Percentiles rank a stretch among this genome's conserved stretches.
These are phyloP conservation scores for Sphaeramia orbicularis DNA, from an alignment of 2,797 vertebrate species.

Conservation along the genomic window DNA sequence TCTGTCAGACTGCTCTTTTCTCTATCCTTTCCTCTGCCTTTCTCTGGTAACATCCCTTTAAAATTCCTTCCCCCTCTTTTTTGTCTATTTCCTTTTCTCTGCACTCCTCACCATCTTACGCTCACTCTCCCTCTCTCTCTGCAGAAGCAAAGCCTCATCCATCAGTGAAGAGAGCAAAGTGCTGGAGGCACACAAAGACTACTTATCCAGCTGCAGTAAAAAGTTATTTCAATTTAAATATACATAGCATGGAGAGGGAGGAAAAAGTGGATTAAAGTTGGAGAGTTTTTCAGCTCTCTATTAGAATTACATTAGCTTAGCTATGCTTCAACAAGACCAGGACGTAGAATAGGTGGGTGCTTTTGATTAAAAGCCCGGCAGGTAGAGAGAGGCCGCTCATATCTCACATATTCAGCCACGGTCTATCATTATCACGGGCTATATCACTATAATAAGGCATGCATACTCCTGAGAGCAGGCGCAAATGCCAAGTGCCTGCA, in stretches of 20 bases:
- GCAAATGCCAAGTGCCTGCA: conserved; percentile 58
- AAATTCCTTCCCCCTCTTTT: conserved; percentile 34
- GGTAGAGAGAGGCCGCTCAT: conserved; percentile 65
- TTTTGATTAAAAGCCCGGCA: conserved; percentile 80
- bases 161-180: conserved; percentile 87
- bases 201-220: conserved; percentile 88
- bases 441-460: conserved; percentile 74
- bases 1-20: conserved; percentile 47
- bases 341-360: conserved; percentile 58
- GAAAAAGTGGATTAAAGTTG: conserved; percentile 78
- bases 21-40: conserved; percentile 8
- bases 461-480: conserved; percentile 58
- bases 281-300: conserved; percentile 77
- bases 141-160: conserved; percentile 77
- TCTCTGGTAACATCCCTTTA: conserved; percentile 46
- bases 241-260: conserved; percentile 88
- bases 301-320: conserved; percentile 82
- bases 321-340: conserved; percentile 77
- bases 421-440: conserved; percentile 73
- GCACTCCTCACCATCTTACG: conserved; percentile 30
- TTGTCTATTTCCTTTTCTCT: conserved; percentile 51
- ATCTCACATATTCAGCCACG: conserved; percentile 71
- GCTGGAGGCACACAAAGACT: conserved; percentile 89
- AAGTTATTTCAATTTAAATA: conserved; percentile 92
- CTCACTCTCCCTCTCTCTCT: conserved; percentile 33